These are phyloP conservation scores for Ammodytes dubius DNA, from an alignment of 2,113 vertebrate genomes.

Conservation along the genomic window DNA sequence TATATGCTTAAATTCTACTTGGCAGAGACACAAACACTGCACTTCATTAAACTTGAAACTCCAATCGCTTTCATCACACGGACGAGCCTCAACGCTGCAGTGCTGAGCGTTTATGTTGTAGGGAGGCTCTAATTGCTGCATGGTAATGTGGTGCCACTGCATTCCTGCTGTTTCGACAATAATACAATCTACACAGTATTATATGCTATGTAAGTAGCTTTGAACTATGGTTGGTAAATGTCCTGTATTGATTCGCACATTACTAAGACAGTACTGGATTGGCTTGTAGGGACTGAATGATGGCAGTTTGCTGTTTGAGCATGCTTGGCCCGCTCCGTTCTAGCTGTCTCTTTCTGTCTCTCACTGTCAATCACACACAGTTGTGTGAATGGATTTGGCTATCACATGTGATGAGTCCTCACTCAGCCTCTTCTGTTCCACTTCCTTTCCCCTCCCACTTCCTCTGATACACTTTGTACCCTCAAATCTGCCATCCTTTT, in stretches of 20 bases:
- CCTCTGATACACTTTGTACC: slow-evolving; percentile 64
- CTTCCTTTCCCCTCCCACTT: slow-evolving; percentile 76
- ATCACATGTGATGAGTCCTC: slow-evolving; percentile 69
- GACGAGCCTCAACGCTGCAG: slow-evolving; percentile 38
- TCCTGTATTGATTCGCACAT: slow-evolving; percentile 62
- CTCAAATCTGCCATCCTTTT: slow-evolving; percentile 64
- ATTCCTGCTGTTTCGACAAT: slow-evolving; percentile 70
- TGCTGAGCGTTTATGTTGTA: slow-evolving; percentile 60
- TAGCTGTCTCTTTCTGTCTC: slow-evolving; percentile 33
- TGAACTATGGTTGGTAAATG: slow-evolving; percentile 62
- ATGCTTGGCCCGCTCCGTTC: slow-evolving; percentile 25
- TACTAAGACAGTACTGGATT: slow-evolving; percentile 46
- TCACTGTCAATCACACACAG: slow-evolving; percentile 65
- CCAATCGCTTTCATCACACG: slow-evolving; percentile 62
- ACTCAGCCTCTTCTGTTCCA: slow-evolving; percentile 68
- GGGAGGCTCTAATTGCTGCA: slow-evolving; percentile 74
- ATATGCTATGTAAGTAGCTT: slow-evolving; percentile 54
- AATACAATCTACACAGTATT: slow-evolving; percentile 49
- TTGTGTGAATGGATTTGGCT: slow-evolving; percentile 75
- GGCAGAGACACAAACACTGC: slow-evolving; percentile 72
- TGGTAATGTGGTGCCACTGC: slow-evolving; percentile 62
- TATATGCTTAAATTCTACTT: slow-evolving; percentile 69
- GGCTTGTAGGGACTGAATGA: slow-evolving; percentile 48
- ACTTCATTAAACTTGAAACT: slow-evolving; percentile 78
- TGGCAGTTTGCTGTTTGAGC: slow-evolving; percentile 32